Base-by-base conservation (phyloP, 1,140 invertebrate species). In the Plutomurus gul region DNA sequence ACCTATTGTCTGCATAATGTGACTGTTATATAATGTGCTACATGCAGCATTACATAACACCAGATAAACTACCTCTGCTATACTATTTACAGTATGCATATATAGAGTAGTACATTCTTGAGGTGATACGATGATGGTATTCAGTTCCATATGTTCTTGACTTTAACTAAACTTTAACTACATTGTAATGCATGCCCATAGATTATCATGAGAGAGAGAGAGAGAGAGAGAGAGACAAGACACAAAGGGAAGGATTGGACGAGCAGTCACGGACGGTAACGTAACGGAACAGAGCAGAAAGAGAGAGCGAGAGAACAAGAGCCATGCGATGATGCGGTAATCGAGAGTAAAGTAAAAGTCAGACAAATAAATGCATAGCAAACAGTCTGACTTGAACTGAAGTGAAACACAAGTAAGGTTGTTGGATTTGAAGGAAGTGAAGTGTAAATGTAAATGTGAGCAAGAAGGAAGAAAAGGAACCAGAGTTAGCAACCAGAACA, bases 301-400 rank as follows among this genome's bases (percentile, higher is more conserved):
- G 56, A 65, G 27, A 65, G 27, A 30, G 56, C 56, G 36, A 65
- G 36, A 65, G 56, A 65, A 65, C 56, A 65, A 65, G 56, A 65
- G 27, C 56, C 56, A 65, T 65, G 56, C 30, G 56, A 30, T 36
- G 36, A 65, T 65, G 56, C 30, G 56, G 56, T 36, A 65, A n/a
- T 65, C 30, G 56, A 65, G 56, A 65, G 56, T 65, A 65, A 65
- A 65, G 56, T 65, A 65, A 65, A 65, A 65, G 56, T 65, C 56
- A 65, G 56, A 65, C 56, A 65, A 65, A 65, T 30, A 65, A 65
- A 65, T 65, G 56, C 56, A 65, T 65, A 30, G 56, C 56, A 65
- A 65, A 33, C 30, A 36, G 30, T 65, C 56, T 65, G 56, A 65
- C 56, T 65, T 36, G 56, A 49, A 20, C 46, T 49, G n/a, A 18